Base-by-base conservation (phyloP, 2,797 vertebrate genomes). In the Pangasius larnaudii region DNA sequence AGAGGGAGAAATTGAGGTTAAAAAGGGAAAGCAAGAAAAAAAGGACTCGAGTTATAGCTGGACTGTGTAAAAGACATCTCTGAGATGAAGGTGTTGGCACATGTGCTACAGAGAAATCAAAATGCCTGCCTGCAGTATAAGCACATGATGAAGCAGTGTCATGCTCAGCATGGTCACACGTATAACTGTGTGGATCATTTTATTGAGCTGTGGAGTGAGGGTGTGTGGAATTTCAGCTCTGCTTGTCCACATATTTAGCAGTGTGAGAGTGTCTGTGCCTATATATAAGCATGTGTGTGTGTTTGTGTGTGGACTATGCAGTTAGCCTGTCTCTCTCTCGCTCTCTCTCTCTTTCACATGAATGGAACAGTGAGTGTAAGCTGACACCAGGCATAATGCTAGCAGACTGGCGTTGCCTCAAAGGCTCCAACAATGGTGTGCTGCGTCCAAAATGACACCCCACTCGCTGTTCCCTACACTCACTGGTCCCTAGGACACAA, bases 361-460 rank as follows among this genome's bases (percentile, higher is more conserved):
- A 85, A 88, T 72, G 77, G 77, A 74, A 69, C 19, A 49, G 65
- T 30, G 14, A 72, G 9, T 72, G 82, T 89, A 91, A 91, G 81
- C 86, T 72, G 89, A 91, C 53, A 24, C 88, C 75, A 75, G 10
- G 39, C 87, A 86, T 33, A 86, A 89, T 63, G 22, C 71, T 69
- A 87, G 33, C 86, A 92, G 86, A 71, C 91, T 59, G 88, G 53
- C 89, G 85, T 51, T 82, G 71, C 89, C 63, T 90, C 71, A 72
- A 84, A 83, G 84, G 69, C 86, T 86, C 80, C 67, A 85, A 36
- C 61, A 78, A 61, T 75, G 84, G 33, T 71, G 67, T 16, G 1
- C 11, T 58, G 81, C 19, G 5, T 53, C 82, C 65, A 69, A 53
- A 69, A 84, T 69, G 82, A 84, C n/a, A 53, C 42, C 27, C 81